A percentile compares a stretch with the other conserved stretches of the same genome.
These are phyloP conservation scores for Saccopteryx leptura DNA, from an alignment of 2,113 vertebrate species.

Conservation along the genomic window DNA sequence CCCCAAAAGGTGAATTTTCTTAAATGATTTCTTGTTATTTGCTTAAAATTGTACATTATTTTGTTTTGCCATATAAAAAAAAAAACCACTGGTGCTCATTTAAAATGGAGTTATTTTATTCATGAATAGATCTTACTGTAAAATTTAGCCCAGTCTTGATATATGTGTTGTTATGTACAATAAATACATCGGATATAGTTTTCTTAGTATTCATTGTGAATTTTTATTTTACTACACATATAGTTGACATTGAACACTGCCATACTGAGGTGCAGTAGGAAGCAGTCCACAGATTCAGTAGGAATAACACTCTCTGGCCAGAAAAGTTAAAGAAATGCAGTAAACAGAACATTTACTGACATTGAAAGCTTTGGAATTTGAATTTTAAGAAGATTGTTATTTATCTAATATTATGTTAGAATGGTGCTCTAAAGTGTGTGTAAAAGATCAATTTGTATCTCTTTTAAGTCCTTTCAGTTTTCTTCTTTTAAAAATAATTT, in stretches of 20 bases:
- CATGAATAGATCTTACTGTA: neutral
- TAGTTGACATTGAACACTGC: neutral
- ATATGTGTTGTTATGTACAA: neutral
- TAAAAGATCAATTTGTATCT: neutral
- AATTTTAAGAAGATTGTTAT: slow-evolving; percentile 8
- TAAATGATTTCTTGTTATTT: slow-evolving; percentile 59
- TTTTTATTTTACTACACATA: neutral
- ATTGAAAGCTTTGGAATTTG: neutral
- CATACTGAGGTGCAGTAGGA: neutral
- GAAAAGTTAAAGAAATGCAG: neutral
- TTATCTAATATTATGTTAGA: neutral
- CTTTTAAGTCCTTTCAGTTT: neutral
- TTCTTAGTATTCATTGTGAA: neutral
- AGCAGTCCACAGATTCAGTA: neutral
- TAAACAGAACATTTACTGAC: neutral
- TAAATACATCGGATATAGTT: neutral
- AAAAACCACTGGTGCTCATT: neutral
- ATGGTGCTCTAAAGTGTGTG: neutral
- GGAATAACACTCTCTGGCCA: neutral
- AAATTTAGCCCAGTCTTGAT: neutral
- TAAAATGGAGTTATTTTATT: slow-evolving; percentile 57
- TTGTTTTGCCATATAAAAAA: neutral
- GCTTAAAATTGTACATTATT: slow-evolving; percentile 6
- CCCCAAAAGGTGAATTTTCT: slow-evolving; percentile 94
- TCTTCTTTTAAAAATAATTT: neutral